Evolutionary conservation across 2,797 vertebrate species (phyloP).

Genomic region (Chiloscyllium punctatum): DNA sequence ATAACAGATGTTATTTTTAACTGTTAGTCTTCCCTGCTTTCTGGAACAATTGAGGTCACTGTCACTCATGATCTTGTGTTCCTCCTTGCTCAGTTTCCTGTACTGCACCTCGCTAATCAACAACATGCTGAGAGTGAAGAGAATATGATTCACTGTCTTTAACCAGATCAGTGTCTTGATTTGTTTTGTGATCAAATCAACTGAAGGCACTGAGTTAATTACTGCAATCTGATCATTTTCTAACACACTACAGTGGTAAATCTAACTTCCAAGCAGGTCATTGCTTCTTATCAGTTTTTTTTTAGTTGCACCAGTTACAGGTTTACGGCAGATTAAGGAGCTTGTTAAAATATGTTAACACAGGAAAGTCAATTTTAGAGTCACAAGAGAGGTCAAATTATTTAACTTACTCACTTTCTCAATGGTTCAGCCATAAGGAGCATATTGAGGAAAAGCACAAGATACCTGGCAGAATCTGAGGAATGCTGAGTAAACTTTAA

Average conservation of each 20-base stretch:
- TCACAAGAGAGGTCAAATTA: background rate
- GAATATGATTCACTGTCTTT: background rate
- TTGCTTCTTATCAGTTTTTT: too few species aligned
- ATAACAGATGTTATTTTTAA: background rate
- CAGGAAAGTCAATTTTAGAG: background rate
- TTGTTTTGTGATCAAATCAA: background rate
- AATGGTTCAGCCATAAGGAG: background rate
- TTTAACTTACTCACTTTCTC: background rate
- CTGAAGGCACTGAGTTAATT: background rate
- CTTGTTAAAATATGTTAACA: background rate
- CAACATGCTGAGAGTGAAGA: background rate
- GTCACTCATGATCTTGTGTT: too few species aligned
- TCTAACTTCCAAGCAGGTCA: background rate
- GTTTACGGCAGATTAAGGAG: background rate
- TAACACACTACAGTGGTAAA: background rate
- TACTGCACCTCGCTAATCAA: background rate
- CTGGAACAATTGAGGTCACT: background rate
- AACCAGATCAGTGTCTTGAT: background rate
- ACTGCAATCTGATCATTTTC: background rate
- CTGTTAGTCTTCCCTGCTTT: background rate
- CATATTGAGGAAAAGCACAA: background rate
- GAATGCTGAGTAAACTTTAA: background rate
- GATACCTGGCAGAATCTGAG: background rate
- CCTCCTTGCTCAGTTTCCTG: background rate
- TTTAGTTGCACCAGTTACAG: background rate